Evolutionary conservation across 2,797 vertebrate genomes (phyloP).

Genomic region (Acanthurus lineatus): DNA sequence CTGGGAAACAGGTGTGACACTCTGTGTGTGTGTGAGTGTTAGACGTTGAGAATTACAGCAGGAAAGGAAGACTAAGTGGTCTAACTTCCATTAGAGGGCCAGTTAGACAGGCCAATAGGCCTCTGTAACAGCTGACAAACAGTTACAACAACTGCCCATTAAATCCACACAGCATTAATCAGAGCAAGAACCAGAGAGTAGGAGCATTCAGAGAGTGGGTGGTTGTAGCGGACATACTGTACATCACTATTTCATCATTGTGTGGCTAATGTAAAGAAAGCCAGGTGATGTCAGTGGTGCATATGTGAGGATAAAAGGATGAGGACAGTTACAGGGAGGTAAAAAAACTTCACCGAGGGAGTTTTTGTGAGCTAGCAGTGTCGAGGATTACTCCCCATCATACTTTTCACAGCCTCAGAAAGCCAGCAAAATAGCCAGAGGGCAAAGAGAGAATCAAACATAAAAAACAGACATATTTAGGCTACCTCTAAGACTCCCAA

Average conservation of each 20-base stretch:
- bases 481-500: slow-evolving; percentile 1
- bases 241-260: slow-evolving; percentile 25
- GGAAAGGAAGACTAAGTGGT: slow-evolving; percentile 49
- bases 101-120: slow-evolving; percentile 51
- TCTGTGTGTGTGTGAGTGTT: slow-evolving; percentile 15
- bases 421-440: slow-evolving; percentile 18
- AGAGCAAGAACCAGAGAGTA: slow-evolving; percentile 46
- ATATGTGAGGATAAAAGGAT: slow-evolving; percentile 32
- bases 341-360: background rate
- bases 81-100: slow-evolving; percentile 54
- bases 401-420: slow-evolving; percentile 18
- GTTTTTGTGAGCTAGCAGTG: slow-evolving; percentile 7
- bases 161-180: slow-evolving; percentile 63
- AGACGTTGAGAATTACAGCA: slow-evolving; percentile 36
- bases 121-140: slow-evolving; percentile 71
- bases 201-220: slow-evolving; percentile 24
- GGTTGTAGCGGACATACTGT: slow-evolving; percentile 28
- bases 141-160: slow-evolving; percentile 71
- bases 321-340: slow-evolving; percentile 17
- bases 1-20: slow-evolving; percentile 50
- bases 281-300: background rate
- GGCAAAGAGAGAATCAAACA: slow-evolving; percentile 20
- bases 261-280: slow-evolving; percentile 10
- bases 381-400: slow-evolving; percentile 1
- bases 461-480: slow-evolving; percentile 1